These are phyloP conservation scores for Nipponia nippon DNA, from an alignment of 2,113 vertebrate genomes.

Conservation along the genomic window DNA sequence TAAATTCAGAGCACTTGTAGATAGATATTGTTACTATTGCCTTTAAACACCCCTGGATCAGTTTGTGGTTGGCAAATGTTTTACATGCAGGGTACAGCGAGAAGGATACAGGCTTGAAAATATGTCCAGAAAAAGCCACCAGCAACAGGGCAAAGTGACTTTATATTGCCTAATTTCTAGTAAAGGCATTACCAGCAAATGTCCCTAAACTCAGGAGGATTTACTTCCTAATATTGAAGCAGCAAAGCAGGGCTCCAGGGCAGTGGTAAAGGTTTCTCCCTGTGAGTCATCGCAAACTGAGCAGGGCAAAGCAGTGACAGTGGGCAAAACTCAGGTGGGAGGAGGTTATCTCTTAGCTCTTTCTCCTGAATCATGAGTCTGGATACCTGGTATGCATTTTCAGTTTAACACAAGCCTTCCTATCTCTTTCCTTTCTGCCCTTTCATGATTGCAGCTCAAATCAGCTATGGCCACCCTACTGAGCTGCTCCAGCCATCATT, in stretches of 20 bases:
- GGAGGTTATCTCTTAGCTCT: neutral
- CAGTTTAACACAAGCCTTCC: neutral
- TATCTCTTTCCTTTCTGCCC: neutral
- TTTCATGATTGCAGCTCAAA: neutral
- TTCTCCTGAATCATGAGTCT: neutral
- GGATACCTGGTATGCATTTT: neutral
- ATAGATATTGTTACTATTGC: neutral
- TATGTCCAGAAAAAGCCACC: neutral
- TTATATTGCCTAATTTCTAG: neutral
- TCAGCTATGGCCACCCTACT: neutral
- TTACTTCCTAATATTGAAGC: neutral
- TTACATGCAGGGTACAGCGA: neutral
- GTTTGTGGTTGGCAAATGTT: neutral
- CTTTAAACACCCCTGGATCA: neutral
- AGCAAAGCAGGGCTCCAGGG: neutral
- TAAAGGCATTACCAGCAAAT: neutral
- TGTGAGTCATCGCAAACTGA: rapidly evolving
- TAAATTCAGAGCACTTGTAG: neutral
- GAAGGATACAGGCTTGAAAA: neutral
- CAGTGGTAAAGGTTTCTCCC: neutral
- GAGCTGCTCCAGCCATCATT: slow-evolving; percentile 1
- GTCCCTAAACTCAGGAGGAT: neutral
- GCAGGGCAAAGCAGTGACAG: neutral
- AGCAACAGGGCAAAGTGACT: neutral
- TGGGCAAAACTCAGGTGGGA: neutral